Evolutionary conservation across 2,113 vertebrate genomes (phyloP).

Genomic region (Symphodus melops): DNA sequence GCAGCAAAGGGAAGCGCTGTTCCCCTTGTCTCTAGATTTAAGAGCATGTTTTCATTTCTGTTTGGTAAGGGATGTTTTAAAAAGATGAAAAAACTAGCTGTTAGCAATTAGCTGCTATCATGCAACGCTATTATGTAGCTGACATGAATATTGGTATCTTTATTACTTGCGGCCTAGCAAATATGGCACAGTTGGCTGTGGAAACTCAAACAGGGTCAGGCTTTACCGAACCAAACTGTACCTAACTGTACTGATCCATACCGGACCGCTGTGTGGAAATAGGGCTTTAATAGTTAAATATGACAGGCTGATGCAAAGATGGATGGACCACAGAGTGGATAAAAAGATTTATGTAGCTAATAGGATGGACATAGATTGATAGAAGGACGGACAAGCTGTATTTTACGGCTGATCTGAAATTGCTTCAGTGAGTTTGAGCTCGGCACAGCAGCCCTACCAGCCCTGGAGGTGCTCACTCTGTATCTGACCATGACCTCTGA

Average conservation of each 20-base stretch:
- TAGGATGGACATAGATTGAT: neutral
- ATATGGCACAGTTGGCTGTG: too few species aligned
- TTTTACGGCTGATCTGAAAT: slow-evolving; percentile 17
- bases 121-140: too few species aligned
- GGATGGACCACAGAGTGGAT: neutral
- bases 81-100: too few species aligned
- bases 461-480: slow-evolving; percentile 8
- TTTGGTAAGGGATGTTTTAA: neutral
- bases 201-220: too few species aligned
- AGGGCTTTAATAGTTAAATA: too few species aligned
- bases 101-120: too few species aligned
- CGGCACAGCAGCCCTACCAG: neutral
- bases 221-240: too few species aligned
- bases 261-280: too few species aligned
- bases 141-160: too few species aligned
- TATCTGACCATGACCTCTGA: slow-evolving; percentile 42
- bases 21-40: neutral
- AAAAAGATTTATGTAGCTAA: neutral
- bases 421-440: slow-evolving; percentile 5
- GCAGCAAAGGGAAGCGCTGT: neutral
- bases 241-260: too few species aligned
- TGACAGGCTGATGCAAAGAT: neutral
- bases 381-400: neutral
- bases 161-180: too few species aligned
- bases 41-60: neutral